Conservation (phyloP, 64 coral and sea anemone species). For the Orbicella faveolata region DNA sequence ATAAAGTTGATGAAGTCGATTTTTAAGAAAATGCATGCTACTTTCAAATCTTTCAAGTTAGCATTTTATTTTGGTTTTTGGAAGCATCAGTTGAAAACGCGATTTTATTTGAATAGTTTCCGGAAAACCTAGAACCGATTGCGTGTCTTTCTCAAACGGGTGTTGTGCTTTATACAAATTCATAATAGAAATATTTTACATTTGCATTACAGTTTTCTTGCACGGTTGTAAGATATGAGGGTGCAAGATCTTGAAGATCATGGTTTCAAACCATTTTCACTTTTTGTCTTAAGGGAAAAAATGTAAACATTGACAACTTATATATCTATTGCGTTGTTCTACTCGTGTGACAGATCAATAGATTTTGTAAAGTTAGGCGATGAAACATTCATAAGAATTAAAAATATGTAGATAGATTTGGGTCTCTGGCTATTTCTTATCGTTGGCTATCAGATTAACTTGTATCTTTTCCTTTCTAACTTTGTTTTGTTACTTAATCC, state of each 20-base stretch:
- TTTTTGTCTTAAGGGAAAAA: neutral
- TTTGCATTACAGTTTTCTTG: no score
- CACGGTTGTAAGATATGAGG: no score
- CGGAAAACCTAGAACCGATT: no score
- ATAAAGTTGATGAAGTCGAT: neutral
- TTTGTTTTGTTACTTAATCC: neutral
- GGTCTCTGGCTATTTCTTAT: neutral
- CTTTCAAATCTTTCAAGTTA: neutral
- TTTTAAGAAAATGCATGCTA: neutral
- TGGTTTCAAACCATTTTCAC: no score
- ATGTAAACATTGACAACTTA: neutral
- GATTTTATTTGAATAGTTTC: no score
- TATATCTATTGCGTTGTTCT: neutral
- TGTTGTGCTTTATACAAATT: no score
- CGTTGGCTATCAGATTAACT: neutral
- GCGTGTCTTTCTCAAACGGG: no score
- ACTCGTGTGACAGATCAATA: neutral
- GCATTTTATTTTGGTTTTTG: no score
- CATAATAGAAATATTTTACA: no score
- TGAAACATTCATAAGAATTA: slow-evolving; percentile 21
- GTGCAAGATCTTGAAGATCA: no score
- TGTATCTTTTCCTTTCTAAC: neutral
- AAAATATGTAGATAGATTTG: neutral
- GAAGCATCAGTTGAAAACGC: no score
- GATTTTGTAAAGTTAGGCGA: neutral